Percentiles rank a stretch among this genome's conserved stretches.
Conservation (phyloP, 92 coral and sea anemone genomes). For the Heteractis magnifica region DNA sequence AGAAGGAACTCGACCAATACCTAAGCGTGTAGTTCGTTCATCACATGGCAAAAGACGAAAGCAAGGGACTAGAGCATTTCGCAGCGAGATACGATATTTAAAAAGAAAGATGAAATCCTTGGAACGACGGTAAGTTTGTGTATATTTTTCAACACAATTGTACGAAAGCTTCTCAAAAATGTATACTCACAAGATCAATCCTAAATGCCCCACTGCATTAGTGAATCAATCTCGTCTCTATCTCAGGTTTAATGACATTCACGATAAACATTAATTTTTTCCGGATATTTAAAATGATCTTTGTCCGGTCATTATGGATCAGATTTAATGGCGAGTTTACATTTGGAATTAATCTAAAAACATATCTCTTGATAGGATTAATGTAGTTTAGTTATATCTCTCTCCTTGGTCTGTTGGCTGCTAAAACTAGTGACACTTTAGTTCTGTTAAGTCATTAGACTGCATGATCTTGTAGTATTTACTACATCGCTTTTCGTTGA, state of each 20-base stretch:
- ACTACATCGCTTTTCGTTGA: too few species aligned
- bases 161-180: too few species aligned
- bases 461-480: too few species aligned
- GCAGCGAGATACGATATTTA: conserved; percentile 31
- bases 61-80: not conserved
- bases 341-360: not conserved
- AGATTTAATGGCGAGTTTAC: not conserved
- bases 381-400: too few species aligned
- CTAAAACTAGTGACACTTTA: too few species aligned
- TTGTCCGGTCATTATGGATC: not conserved
- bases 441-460: too few species aligned
- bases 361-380: not conserved
- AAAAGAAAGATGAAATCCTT: conserved; percentile 26
- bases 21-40: not conserved
- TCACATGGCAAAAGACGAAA: not conserved
- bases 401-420: too few species aligned
- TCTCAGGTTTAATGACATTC: not conserved
- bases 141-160: not conserved
- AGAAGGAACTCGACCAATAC: conserved; percentile 9
- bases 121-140: conserved; percentile 31
- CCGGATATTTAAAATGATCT: not conserved
- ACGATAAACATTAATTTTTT: not conserved
- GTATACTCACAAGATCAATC: too few species aligned
- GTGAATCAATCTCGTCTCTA: not conserved
- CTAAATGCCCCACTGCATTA: not conserved